These are phyloP conservation scores for Gnathonemus echidnorhynchus DNA, from an alignment of 2,113 vertebrate genomes.

Conservation along the genomic window DNA sequence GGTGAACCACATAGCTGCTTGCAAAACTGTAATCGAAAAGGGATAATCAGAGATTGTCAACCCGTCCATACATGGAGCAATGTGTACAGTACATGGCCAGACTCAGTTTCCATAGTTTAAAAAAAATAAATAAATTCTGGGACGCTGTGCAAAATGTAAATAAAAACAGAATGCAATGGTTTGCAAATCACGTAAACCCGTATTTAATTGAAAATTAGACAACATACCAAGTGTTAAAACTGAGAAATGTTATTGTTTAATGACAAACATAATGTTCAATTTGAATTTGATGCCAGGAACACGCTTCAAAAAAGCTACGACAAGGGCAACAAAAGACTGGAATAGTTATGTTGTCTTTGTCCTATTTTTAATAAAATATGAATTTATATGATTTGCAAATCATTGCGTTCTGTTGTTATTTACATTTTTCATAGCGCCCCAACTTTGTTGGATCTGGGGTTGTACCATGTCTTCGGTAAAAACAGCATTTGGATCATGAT, in stretches of 20 bases:
- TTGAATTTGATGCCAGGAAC: too few species aligned
- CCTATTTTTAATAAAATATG: too few species aligned
- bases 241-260: not conserved
- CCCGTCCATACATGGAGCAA: not conserved
- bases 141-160: not conserved
- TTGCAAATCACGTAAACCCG: too few species aligned
- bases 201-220: not conserved
- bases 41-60: not conserved
- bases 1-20: not conserved
- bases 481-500: not conserved
- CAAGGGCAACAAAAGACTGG: too few species aligned
- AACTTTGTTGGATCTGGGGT: too few species aligned
- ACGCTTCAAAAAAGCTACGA: too few species aligned
- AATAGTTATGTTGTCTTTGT: too few species aligned
- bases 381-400: too few species aligned
- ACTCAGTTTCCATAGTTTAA: not conserved
- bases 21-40: not conserved
- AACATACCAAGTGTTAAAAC: not conserved
- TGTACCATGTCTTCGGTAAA: not conserved
- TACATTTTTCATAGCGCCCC: too few species aligned
- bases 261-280: not conserved
- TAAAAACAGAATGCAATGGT: not conserved
- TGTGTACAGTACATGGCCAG: not conserved
- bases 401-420: too few species aligned
- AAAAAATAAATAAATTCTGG: not conserved